Evolutionary conservation across 2,888 invertebrate genomes (phyloP).

Genomic region (Cataglyphis albicans): DNA sequence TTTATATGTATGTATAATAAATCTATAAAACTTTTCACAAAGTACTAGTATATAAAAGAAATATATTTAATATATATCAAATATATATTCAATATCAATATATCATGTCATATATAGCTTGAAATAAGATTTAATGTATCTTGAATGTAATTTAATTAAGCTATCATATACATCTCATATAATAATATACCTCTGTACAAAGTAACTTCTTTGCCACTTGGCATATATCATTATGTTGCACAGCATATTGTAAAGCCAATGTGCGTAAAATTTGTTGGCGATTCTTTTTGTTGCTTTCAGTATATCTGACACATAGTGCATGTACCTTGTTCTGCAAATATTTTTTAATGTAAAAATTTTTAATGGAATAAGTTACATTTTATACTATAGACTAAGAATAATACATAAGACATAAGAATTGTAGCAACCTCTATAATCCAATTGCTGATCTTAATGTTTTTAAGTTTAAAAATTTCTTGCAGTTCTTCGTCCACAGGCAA

Average conservation of each 20-base stretch:
- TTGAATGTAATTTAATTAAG: slow-evolving; percentile 7
- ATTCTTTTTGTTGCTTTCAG: slow-evolving; percentile 78
- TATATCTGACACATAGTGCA: slow-evolving; percentile 82
- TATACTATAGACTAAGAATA: background rate
- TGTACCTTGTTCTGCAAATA: slow-evolving; percentile 84
- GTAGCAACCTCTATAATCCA: slow-evolving; percentile 84
- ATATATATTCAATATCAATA: background rate
- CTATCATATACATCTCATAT: background rate
- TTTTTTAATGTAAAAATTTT: background rate
- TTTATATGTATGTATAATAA: background rate
- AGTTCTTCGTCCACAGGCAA: slow-evolving; percentile 73
- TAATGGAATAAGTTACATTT: background rate
- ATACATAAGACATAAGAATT: too few relatives aligned
- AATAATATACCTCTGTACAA: slow-evolving; percentile 75
- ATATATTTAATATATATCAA: background rate
- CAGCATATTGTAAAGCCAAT: slow-evolving; percentile 85
- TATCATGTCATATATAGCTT: background rate
- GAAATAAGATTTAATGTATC: background rate
- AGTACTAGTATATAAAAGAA: background rate
- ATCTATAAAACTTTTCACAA: background rate
- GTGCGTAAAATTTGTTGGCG: slow-evolving; percentile 84
- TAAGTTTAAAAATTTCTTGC: slow-evolving; percentile 81
- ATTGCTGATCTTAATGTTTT: slow-evolving; percentile 82
- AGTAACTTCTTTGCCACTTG: slow-evolving; percentile 83
- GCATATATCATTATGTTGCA: slow-evolving; percentile 85